phyloP scores from a whole-genome alignment of 2,113 vertebrate species.

The Phalacrocorax pelagicus region DNA sequence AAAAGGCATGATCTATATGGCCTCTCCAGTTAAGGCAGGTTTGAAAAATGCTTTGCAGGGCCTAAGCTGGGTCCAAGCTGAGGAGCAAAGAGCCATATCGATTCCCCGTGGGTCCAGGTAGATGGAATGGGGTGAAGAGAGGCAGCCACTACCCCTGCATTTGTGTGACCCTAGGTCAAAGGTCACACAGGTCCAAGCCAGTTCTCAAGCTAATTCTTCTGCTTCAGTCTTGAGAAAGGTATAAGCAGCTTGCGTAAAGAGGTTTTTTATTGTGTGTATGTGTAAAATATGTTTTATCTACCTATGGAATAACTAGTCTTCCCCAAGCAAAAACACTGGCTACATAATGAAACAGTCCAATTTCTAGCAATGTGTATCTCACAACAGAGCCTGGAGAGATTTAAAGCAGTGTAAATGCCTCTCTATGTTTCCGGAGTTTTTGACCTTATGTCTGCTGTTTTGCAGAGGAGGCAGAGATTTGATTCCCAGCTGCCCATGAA shows the following conservation, averaged over 20 bases:
- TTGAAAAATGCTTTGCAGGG: not conserved
- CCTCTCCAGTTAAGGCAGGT: not conserved
- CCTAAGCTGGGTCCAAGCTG: not conserved
- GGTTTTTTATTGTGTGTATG: no score
- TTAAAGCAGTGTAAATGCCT: not conserved
- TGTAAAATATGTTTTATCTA: not conserved
- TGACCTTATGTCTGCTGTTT: not conserved
- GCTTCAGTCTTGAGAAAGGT: not conserved
- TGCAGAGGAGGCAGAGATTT: not conserved
- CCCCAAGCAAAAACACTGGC: not conserved
- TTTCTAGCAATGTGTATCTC: not conserved
- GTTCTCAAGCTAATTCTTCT: not conserved
- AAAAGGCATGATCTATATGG: not conserved
- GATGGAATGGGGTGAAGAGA: not conserved
- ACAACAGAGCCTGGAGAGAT: not conserved
- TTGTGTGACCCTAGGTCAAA: not conserved
- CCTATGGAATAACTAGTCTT: not conserved
- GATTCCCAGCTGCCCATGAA: not conserved
- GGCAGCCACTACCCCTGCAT: not conserved
- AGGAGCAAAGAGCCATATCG: accelerated
- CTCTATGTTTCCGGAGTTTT: not conserved
- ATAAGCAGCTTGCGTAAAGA: not conserved
- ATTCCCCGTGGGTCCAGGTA: not conserved
- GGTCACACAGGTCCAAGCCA: not conserved
- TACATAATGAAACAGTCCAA: not conserved